Evolutionary conservation across 2,113 vertebrate genomes (phyloP), one percentile per base, ranked within the genome.

Genomic region (Otis tarda): DNA sequence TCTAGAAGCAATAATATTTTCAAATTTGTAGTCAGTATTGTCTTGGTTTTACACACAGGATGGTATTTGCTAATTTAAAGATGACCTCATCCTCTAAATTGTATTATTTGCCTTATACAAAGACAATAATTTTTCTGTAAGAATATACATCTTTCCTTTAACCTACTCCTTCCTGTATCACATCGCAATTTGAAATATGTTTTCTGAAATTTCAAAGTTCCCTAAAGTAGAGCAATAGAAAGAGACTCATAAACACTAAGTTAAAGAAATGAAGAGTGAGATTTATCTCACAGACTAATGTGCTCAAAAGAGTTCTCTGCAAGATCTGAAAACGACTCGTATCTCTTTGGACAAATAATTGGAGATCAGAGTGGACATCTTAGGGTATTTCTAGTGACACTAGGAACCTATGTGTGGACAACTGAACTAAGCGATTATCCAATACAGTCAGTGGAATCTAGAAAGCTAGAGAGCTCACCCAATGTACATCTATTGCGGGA

Each of bases 111-210:
- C 73, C 25, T 83, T 41, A 56, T 6, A 33, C 3, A 60, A 81
- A 74, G 52, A 27, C 7, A 70, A 63, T 3, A 43, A 88, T 22
- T 16, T 6, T 57, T 69, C 83, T 43, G 18, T 21, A 73, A 87
- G 19, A 73, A 28, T 37, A 64, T 25, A 9, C 2, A 33, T n/a
- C 11, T 78, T 73, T 39, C 10, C 5, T 88, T 76, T 69, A 52
- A 23, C 5, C 19, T 56, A n/a, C 6, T 74, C 35, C 47, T 74
- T 10, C 12, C 28, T 79, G 3, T 11, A 10, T 47, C 1, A 0
- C 18, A 35, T 52, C 39, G 78, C 10, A 71, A 31, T 20, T 28
- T 47, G 10, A 63, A 95, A n/a, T 10, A 22, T 0, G 0, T 55
- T 94, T 65, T 80, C 53, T 89, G 57, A 68, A 79, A 9, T 76